A percentile compares a stretch with the other conserved stretches of the same genome.
These are phyloP conservation scores for Callimorpha dominula DNA, from an alignment of 2,888 invertebrate genomes.

Conservation along the genomic window DNA sequence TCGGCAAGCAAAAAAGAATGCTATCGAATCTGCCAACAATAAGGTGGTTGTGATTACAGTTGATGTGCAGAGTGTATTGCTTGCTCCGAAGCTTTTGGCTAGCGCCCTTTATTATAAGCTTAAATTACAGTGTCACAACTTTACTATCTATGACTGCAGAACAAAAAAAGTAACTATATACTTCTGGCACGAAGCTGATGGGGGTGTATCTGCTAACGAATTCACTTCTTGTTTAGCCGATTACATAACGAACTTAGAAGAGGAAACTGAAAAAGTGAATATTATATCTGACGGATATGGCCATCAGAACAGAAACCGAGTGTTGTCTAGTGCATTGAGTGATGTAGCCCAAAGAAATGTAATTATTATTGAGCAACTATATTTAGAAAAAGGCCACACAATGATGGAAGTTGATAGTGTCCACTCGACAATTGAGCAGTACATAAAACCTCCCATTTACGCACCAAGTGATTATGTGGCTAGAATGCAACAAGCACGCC, in stretches of 20 bases:
- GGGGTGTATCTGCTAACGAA: conserved; percentile 30
- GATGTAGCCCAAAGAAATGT: conserved; percentile 18
- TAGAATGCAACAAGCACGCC: conserved; percentile 25
- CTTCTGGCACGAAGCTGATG: conserved; percentile 39
- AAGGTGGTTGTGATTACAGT: conserved; percentile 29
- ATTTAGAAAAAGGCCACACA: conserved; percentile 34
- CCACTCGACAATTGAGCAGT: conserved; percentile 36
- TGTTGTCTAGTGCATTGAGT: conserved; percentile 30
- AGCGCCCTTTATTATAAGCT: conserved; percentile 34
- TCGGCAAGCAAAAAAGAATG: conserved; percentile 26
- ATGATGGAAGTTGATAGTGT: conserved; percentile 40
- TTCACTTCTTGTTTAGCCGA: conserved; percentile 25
- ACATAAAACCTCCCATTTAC: conserved; percentile 33
- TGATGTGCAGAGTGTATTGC: conserved; percentile 36
- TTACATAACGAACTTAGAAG: not conserved
- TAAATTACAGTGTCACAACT: conserved; percentile 33
- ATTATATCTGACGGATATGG: conserved; percentile 32
- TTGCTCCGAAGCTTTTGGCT: conserved; percentile 35
- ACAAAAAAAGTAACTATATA: conserved; percentile 28
- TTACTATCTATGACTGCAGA: conserved; percentile 30
- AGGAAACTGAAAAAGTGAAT: conserved; percentile 14
- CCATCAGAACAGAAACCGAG: conserved; percentile 32
- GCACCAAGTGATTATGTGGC: too few species aligned
- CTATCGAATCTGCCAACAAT: conserved; percentile 18
- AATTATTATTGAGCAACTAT: too few species aligned